Evolutionary conservation across 2,113 vertebrate genomes (phyloP).

Genomic region (Gracilinanus agilis): DNA sequence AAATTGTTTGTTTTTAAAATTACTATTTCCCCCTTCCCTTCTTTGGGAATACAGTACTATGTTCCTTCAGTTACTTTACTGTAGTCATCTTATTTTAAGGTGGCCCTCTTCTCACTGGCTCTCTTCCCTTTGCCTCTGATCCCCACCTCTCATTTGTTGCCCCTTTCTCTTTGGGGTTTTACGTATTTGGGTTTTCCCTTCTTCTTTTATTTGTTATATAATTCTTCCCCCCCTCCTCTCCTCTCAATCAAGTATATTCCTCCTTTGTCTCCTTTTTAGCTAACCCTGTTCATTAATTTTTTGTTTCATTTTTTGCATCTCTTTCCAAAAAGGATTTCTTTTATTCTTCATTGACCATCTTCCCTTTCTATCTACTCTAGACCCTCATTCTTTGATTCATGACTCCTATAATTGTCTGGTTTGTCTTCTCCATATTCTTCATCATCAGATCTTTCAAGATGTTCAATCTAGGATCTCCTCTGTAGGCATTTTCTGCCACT

Average conservation of each 20-base stretch:
- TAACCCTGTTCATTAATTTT: neutral
- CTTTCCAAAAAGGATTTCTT: neutral
- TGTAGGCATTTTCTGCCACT: neutral
- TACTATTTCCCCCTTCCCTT: neutral
- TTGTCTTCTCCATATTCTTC: neutral
- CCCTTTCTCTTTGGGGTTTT: neutral
- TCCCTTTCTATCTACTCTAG: neutral
- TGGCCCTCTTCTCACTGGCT: neutral
- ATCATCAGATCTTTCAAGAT: neutral
- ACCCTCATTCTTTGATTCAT: neutral
- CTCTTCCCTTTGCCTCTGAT: neutral
- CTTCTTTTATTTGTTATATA: neutral
- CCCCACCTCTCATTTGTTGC: neutral
- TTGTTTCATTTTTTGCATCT: neutral
- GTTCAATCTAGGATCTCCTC: neutral
- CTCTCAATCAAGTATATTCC: neutral
- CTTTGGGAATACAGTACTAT: neutral
- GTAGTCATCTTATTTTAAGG: neutral
- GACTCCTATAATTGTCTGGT: neutral
- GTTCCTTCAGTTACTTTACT: neutral
- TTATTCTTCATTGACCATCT: neutral
- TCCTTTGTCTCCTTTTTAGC: neutral
- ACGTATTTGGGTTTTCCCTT: neutral
- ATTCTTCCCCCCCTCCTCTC: neutral
- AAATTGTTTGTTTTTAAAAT: neutral